Evolutionary conservation across 2,797 vertebrate genomes (phyloP).

Genomic region (Myotis planiceps): DNA sequence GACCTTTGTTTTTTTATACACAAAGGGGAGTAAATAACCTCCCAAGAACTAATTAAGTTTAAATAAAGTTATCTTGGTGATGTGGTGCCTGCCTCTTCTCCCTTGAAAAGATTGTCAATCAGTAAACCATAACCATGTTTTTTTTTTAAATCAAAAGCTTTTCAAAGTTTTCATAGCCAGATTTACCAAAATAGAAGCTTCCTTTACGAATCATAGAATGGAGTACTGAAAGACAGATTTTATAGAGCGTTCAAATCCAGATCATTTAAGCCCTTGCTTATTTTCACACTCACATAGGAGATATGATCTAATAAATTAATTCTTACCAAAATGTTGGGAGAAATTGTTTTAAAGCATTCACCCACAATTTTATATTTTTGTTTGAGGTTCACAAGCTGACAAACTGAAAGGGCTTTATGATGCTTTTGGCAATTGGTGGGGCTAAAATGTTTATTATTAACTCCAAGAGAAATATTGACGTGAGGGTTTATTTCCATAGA

Average conservation of each 20-base stretch:
- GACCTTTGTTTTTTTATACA: constrained; percentile 65
- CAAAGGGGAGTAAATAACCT: constrained; percentile 72
- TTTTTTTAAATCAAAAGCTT: constrained; percentile 65
- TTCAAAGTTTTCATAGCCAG: constrained; percentile 55
- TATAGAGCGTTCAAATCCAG: constrained; percentile 68
- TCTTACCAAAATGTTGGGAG: constrained; percentile 33
- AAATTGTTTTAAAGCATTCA: constrained; percentile 32
- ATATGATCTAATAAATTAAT: constrained; percentile 58
- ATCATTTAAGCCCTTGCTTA: constrained; percentile 65
- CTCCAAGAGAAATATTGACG: not conserved
- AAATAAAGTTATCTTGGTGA: constrained; percentile 72
- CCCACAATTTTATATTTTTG: not conserved
- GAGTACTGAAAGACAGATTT: constrained; percentile 57
- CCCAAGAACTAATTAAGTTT: constrained; percentile 72
- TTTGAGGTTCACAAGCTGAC: not conserved
- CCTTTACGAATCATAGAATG: constrained; percentile 32
- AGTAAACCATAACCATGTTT: constrained; percentile 52
- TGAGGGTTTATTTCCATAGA: not conserved
- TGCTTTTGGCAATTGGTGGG: not conserved
- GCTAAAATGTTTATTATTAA: not conserved
- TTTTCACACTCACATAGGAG: constrained; percentile 59
- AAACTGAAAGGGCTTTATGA: not conserved
- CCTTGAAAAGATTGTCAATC: constrained; percentile 66
- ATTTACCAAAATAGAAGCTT: constrained; percentile 63
- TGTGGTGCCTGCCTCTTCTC: constrained; percentile 49